These are phyloP conservation scores for Rhegmatorhina hoffmannsi DNA, from an alignment of 2,113 vertebrate genomes.

Conservation along the genomic window DNA sequence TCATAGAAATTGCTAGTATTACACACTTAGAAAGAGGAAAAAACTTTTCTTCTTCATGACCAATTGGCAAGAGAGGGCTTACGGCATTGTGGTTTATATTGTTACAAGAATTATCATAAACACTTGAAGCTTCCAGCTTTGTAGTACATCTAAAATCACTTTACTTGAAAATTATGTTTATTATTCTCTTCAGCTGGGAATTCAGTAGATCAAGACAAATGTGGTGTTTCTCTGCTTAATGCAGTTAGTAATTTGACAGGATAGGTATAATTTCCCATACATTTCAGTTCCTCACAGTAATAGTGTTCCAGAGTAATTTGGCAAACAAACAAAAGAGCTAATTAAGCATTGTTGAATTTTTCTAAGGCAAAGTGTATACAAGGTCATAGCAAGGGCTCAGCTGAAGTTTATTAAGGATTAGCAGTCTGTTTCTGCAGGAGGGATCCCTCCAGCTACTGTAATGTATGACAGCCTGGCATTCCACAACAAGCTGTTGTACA, in stretches of 20 bases:
- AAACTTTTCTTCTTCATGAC: neutral
- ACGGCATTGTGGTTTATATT: neutral
- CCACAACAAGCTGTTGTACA: slow-evolving; percentile 19
- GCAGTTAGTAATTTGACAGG: slow-evolving; percentile 25
- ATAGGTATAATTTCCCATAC: slow-evolving; percentile 31
- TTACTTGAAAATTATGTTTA: slow-evolving; percentile 49
- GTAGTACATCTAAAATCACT: slow-evolving; percentile 17
- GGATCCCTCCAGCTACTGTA: slow-evolving; percentile 28
- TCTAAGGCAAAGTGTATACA: slow-evolving; percentile 12
- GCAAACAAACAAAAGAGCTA: slow-evolving; percentile 41
- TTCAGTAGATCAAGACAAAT: slow-evolving; percentile 31
- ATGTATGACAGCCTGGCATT: slow-evolving; percentile 10
- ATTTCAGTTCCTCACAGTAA: neutral
- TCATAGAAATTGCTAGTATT: neutral
- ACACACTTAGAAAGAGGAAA: neutral
- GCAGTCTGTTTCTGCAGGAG: slow-evolving; percentile 41
- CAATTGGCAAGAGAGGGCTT: neutral
- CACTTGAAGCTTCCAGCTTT: neutral
- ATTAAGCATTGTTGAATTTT: slow-evolving; percentile 50
- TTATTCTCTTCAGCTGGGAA: slow-evolving; percentile 43
- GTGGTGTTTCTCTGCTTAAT: slow-evolving; percentile 14
- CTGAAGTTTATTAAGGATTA: slow-evolving; percentile 66
- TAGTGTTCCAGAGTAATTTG: slow-evolving; percentile 8
- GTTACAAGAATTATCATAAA: neutral
- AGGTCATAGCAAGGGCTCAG: slow-evolving; percentile 41